phyloP scores from a whole-genome alignment of 2,888 invertebrate genomes.

The Drosophila crucigera region DNA sequence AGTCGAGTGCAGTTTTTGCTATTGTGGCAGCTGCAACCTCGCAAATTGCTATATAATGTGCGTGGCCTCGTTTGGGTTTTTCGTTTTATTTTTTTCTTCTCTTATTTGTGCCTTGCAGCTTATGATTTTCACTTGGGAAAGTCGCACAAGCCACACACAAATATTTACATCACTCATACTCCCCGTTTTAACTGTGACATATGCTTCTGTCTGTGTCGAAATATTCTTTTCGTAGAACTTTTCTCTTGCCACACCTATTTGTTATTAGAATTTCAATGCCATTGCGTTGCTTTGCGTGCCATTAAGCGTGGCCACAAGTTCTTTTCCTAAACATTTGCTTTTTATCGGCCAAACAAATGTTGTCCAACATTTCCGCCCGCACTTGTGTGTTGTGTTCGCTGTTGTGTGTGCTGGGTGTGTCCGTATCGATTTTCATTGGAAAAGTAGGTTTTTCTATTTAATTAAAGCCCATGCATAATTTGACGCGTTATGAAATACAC shows the following conservation, averaged over 20 bases:
- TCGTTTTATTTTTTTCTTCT: background rate
- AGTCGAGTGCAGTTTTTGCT: constrained; percentile 54
- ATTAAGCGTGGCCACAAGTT: constrained; percentile 33
- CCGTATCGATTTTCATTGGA: constrained; percentile 49
- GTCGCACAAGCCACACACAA: constrained; percentile 24
- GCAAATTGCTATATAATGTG: constrained; percentile 77
- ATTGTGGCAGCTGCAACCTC: constrained; percentile 56
- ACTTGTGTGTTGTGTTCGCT: constrained; percentile 15
- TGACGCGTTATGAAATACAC: constrained; percentile 23
- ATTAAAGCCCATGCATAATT: constrained; percentile 48
- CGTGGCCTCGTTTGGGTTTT: constrained; percentile 71
- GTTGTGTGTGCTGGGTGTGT: constrained; percentile 27
- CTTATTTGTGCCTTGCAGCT: constrained; percentile 32
- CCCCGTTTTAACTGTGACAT: constrained; percentile 28
- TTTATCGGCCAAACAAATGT: constrained; percentile 46
- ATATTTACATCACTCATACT: constrained; percentile 52
- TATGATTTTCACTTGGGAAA: constrained; percentile 62
- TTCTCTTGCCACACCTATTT: constrained; percentile 35
- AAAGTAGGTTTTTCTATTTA: constrained; percentile 40
- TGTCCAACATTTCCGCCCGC: constrained; percentile 37
- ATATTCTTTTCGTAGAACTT: constrained; percentile 7
- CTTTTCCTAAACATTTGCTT: constrained; percentile 26
- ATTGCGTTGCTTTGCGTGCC: constrained; percentile 56
- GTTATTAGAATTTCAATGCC: constrained; percentile 54
- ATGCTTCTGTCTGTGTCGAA: constrained; percentile 5